Conservation (phyloP, 2,888 invertebrate species). For the Drosophila buzzatii region DNA sequence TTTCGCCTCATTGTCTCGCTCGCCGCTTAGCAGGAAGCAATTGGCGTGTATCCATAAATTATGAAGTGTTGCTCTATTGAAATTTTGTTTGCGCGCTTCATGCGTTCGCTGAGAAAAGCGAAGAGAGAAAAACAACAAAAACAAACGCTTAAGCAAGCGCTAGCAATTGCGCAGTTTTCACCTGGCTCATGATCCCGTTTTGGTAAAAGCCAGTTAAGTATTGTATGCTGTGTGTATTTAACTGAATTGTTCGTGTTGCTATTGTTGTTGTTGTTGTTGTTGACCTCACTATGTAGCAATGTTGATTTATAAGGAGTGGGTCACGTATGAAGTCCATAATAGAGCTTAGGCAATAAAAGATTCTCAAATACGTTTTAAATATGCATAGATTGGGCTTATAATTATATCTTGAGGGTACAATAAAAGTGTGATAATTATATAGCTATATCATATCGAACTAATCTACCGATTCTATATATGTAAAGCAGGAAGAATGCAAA, state of each 20-base stretch:
- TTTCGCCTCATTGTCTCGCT: constrained; percentile 65
- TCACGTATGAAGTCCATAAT: constrained; percentile 7
- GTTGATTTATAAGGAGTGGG: constrained; percentile 9
- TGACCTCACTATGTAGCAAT: neutral
- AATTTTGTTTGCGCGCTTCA: constrained; percentile 27
- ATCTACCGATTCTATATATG: neutral
- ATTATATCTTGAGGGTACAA: neutral
- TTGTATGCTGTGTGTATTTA: constrained; percentile 30
- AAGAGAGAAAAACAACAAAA: neutral
- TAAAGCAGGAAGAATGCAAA: neutral
- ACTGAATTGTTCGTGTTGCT: constrained; percentile 28
- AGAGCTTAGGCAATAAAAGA: neutral
- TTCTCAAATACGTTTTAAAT: neutral
- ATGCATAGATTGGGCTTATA: neutral
- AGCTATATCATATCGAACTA: neutral
- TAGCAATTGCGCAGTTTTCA: constrained; percentile 57
- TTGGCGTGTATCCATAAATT: constrained; percentile 67
- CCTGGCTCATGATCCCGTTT: constrained; percentile 41
- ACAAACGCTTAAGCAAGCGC: constrained; percentile 2
- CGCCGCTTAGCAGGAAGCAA: constrained; percentile 63
- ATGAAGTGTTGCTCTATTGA: constrained; percentile 47
- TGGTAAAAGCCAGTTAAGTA: constrained; percentile 58
- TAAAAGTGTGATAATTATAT: neutral
- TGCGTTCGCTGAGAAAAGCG: constrained; percentile 18
- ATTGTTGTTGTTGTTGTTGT: constrained; percentile 29